Evolutionary conservation across 2,888 invertebrate genomes (phyloP).

Genomic region (Kuschelorhynchus macadamiae): DNA sequence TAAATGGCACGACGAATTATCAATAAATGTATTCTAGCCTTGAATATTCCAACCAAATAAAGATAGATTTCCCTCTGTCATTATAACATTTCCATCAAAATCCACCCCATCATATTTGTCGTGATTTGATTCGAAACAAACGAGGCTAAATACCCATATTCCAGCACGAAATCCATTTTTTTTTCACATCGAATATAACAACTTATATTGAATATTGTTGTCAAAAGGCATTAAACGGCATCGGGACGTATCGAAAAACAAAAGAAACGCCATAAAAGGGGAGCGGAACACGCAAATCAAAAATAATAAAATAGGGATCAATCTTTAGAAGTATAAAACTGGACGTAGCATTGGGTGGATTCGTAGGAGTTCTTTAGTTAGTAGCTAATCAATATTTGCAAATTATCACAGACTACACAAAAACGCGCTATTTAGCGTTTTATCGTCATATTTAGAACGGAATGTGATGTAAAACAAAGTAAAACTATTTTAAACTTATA

Average conservation of each 20-base stretch:
- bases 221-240: constrained; percentile 49
- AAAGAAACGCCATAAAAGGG: constrained; percentile 46
- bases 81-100: constrained; percentile 39
- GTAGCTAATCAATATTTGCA: too few relatives aligned
- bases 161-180: constrained; percentile 45
- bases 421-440: too few relatives aligned
- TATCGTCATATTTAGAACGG: too few relatives aligned
- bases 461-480: too few relatives aligned
- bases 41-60: background rate
- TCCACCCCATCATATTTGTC: constrained; percentile 31
- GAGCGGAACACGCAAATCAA: constrained; percentile 49
- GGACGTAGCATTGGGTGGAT: constrained; percentile 6
- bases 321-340: constrained; percentile 15
- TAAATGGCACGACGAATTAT: too few relatives aligned
- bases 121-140: constrained; percentile 46
- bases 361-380: background rate
- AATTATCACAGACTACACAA: too few relatives aligned
- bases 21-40: too few relatives aligned
- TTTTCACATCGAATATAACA: constrained; percentile 44
- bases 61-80: background rate
- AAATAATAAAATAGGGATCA: constrained; percentile 46
- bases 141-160: constrained; percentile 42
- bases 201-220: constrained; percentile 52
- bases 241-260: constrained; percentile 51
- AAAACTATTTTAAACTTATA: too few relatives aligned